Base-by-base conservation (phyloP, 37 sponge, comb jelly and placozoan species). In the Hexactinellida sp. region DNA sequence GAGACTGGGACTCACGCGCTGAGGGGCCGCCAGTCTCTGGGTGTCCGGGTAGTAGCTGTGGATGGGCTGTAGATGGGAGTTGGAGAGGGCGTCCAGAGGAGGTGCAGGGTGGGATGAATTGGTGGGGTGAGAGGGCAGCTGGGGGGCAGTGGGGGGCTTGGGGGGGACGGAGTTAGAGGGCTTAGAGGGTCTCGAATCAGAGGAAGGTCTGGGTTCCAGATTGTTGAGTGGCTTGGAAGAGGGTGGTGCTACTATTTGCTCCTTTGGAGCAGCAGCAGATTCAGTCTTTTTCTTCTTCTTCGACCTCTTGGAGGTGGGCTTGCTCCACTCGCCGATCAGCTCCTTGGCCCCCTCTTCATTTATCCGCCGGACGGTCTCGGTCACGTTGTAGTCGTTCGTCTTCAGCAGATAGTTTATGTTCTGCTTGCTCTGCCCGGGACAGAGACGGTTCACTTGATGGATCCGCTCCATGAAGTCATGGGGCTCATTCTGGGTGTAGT, bases 371-470 rank as follows among this genome's bases (percentile, higher is more conserved):
- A 63, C 13, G 5, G 76, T 63, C 76, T 32, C 32, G 3, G 1
- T 23, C 30, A 63, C 76, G 34, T 63, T 23, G 76, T 63, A 63
- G 28, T 63, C 34, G 34, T 63, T 63, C 19, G 1, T 63, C 34
- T 63, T 23, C 3, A 63, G 76, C 34, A 63, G 30, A 23, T 63
- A 63, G 28, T 10, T n/a, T 7, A 63, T n/a, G 76, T 63, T 63
- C 76, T 63, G 76, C 76, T 63, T 63, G 76, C 76, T 63, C 34
- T 63, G 76, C 3, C 76, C 76, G 5, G 76, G 76, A 63, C 76
- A 63, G 76, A n/a, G 28, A 10, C 76, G 76, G 34, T 63, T 63
- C 34, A 63, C 76, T 7, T n/a, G 76, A n/a, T 63, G 76, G 21
- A 63, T 63, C 76, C 76, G 76, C 25, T 63, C 76, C 76, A 63